These are phyloP conservation scores for Pampusana beccarii DNA, from an alignment of 2,113 vertebrate genomes.

Conservation along the genomic window DNA sequence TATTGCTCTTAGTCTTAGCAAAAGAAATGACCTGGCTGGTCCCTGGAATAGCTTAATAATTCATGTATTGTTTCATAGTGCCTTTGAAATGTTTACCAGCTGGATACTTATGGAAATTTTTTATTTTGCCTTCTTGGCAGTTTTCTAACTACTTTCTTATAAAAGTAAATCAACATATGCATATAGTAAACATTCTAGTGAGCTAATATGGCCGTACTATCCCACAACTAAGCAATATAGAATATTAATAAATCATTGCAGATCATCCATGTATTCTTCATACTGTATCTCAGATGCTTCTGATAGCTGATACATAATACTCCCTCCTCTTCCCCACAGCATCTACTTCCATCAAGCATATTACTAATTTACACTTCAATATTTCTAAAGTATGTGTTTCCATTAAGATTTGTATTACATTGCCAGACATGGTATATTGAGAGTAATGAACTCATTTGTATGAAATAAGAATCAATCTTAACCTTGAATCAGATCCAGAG, in stretches of 20 bases:
- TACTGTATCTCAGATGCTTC: background rate
- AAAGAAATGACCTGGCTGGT: constrained; percentile 15
- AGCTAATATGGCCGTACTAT: background rate
- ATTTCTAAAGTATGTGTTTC: background rate
- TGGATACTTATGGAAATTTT: background rate
- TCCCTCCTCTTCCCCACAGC: background rate
- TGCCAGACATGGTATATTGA: background rate
- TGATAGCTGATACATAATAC: background rate
- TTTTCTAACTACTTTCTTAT: background rate
- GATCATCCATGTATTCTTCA: background rate
- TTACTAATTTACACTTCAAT: background rate
- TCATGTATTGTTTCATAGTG: background rate
- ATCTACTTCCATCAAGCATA: background rate
- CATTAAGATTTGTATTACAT: background rate
- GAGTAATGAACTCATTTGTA: background rate
- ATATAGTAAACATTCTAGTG: background rate
- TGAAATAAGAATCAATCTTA: background rate
- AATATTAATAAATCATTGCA: background rate
- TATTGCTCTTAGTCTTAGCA: background rate
- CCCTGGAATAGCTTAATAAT: constrained; percentile 29
- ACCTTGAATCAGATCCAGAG: background rate
- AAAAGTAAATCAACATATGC: background rate
- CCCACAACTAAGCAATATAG: background rate
- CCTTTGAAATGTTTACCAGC: constrained; percentile 46
- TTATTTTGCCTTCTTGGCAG: constrained; percentile 13